Evolutionary conservation across 2,797 vertebrate genomes (phyloP), one percentile per base, ranked within the genome.

Genomic region (Phylloscopus collybita): DNA sequence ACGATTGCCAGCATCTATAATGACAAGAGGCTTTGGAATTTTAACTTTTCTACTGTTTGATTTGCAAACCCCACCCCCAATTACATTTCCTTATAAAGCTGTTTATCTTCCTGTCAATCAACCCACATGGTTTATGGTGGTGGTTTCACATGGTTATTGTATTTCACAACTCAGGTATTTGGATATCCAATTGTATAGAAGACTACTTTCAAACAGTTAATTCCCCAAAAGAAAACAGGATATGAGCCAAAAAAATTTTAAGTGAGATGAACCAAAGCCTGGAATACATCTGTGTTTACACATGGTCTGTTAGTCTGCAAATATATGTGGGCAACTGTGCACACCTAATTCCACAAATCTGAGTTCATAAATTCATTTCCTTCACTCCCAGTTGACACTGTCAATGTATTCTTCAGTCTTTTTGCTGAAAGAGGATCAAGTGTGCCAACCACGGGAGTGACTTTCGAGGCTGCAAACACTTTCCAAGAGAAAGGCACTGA

Each of bases 271-370:
- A 96, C 96, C 32, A 5, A 94, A 95, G 93, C 91, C 89, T 93
- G 87, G 94, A 94, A 92, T 97, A 84, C 92, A 97, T 96, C 95
- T 96, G 95, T 97, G 96, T 96, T 97, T 95, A 96, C 93, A 96
- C 92, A 97, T 81, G 95, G 95, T 95, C 96, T 96, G 94, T 96
- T 97, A 96, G 95, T 95, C 95, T 96, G 96, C 92, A 96, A 97
- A 96, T 97, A 89, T 96, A 96, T 97, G 95, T 96, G 93, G 92
- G 96, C 94, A 97, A 96, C 89, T 96, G 69, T 95, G 90, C 95
- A 96, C 96, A 97, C 95, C 95, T 96, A 96, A 96, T 96, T 93
- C 92, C 89, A 93, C 89, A 94, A 92, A 95, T 92, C 45, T 45
- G 66, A 91, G 92, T 94, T 92, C 88, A 92, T 74, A 96, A 92